Percentiles rank a stretch among this genome's conserved stretches.
Evolutionary conservation across 2,113 vertebrate species (phyloP).

Genomic region (Brachirus orientalis): DNA sequence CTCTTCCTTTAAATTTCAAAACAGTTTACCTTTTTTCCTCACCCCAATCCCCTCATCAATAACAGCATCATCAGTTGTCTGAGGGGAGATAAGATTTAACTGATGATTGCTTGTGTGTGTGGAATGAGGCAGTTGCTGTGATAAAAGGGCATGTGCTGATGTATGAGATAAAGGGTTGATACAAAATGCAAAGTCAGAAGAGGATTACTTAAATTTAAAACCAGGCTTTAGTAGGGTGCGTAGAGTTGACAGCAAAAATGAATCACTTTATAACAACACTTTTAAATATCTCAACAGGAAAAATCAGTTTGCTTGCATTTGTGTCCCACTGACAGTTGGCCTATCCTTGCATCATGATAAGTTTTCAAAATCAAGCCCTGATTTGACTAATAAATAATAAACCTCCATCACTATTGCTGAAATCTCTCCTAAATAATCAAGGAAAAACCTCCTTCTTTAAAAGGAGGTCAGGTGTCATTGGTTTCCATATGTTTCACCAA

Average conservation of each 20-base stretch:
- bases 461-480: no score
- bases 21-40: no score
- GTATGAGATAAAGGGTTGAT: not conserved
- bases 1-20: no score
- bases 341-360: not conserved
- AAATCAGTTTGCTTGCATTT: not conserved
- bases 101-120: not conserved
- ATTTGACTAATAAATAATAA: not conserved
- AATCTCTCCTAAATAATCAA: not conserved
- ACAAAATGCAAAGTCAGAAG: not conserved
- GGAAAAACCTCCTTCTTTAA: no score
- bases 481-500: not conserved
- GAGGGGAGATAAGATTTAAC: not conserved
- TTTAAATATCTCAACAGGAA: no score
- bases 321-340: not conserved
- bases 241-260: no score
- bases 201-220: not conserved
- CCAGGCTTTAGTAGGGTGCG: no score
- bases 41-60: not conserved
- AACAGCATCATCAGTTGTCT: not conserved
- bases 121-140: not conserved
- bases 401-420: not conserved
- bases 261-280: no score
- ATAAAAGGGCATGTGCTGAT: not conserved
- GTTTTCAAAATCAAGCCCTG: not conserved